Percentiles rank a stretch among this genome's conserved stretches.
Conservation (phyloP, 2,113 vertebrate genomes). For the Dryoscopus gambensis region DNA sequence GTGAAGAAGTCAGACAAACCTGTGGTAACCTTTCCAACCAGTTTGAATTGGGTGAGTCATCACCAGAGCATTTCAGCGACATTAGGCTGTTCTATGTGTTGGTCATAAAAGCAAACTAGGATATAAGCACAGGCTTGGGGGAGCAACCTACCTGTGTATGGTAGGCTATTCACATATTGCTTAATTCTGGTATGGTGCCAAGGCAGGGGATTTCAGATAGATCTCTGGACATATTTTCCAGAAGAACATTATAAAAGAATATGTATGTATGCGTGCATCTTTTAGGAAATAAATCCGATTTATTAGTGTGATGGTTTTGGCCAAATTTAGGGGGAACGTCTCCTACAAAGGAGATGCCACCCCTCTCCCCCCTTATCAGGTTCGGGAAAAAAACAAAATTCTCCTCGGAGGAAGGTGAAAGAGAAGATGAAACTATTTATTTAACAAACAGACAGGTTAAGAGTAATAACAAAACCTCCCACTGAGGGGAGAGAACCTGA, state of each 20-base stretch:
- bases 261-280: neutral
- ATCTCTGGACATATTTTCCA: neutral
- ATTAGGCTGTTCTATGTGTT: neutral
- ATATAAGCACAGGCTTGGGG: neutral
- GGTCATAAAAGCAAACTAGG: neutral
- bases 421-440: too few species aligned
- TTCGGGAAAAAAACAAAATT: too few species aligned
- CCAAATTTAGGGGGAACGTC: too few species aligned
- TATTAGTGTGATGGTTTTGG: too few species aligned
- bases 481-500: too few species aligned
- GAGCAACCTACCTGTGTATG: neutral
- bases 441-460: too few species aligned
- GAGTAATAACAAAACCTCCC: too few species aligned
- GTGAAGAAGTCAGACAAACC: slow-evolving; percentile 93
- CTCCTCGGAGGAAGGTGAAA: too few species aligned
- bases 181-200: neutral
- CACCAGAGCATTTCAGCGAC: neutral
- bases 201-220: neutral
- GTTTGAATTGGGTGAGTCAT: slow-evolving; percentile 88
- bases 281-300: neutral
- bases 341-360: too few species aligned
- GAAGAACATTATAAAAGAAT: neutral
- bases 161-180: neutral
- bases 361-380: too few species aligned
- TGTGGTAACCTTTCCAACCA: slow-evolving; percentile 92